Percentiles rank a stretch among this genome's conserved stretches.
Conservation (phyloP, 1,140 invertebrate species). For the Pollicipes pollicipes region DNA sequence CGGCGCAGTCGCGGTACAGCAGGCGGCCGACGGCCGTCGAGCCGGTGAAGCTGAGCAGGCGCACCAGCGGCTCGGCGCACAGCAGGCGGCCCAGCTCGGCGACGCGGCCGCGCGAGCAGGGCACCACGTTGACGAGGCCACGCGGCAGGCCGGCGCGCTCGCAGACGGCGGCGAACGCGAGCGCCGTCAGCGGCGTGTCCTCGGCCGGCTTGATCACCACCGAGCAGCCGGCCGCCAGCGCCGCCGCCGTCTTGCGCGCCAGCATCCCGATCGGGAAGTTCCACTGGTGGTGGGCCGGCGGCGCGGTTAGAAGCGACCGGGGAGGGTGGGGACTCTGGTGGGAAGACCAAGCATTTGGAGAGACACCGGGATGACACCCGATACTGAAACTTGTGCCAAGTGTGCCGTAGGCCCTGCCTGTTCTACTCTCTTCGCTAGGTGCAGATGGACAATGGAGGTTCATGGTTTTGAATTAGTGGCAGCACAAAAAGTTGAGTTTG, state of each 20-base stretch:
- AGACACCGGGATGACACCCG: not conserved
- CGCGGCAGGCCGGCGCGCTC: slow-evolving; percentile 35
- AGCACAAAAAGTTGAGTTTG: too few species aligned
- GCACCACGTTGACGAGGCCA: slow-evolving; percentile 40
- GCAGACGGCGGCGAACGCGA: slow-evolving; percentile 31
- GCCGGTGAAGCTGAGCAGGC: slow-evolving; percentile 40
- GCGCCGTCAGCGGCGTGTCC: slow-evolving; percentile 35
- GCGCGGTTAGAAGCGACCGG: not conserved
- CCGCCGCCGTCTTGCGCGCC: slow-evolving; percentile 33
- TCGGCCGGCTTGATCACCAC: slow-evolving; percentile 37
- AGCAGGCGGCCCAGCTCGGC: slow-evolving; percentile 32
- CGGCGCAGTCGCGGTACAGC: slow-evolving; percentile 31
- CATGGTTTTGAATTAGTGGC: too few species aligned
- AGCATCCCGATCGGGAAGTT: slow-evolving; percentile 40
- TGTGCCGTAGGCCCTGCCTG: too few species aligned
- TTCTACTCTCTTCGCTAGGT: not conserved
- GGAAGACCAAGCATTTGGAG: slow-evolving; percentile 9
- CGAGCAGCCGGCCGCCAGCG: slow-evolving; percentile 36
- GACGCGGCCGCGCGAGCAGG: slow-evolving; percentile 30
- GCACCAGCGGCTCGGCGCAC: slow-evolving; percentile 31
- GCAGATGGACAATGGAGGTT: too few species aligned
- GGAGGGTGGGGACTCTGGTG: slow-evolving; percentile 7
- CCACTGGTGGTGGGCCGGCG: slow-evolving; percentile 25
- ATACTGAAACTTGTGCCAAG: too few species aligned
- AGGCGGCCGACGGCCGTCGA: slow-evolving; percentile 29